phyloP scores from a whole-genome alignment of 2,113 vertebrate species.

The Limanda limanda region DNA sequence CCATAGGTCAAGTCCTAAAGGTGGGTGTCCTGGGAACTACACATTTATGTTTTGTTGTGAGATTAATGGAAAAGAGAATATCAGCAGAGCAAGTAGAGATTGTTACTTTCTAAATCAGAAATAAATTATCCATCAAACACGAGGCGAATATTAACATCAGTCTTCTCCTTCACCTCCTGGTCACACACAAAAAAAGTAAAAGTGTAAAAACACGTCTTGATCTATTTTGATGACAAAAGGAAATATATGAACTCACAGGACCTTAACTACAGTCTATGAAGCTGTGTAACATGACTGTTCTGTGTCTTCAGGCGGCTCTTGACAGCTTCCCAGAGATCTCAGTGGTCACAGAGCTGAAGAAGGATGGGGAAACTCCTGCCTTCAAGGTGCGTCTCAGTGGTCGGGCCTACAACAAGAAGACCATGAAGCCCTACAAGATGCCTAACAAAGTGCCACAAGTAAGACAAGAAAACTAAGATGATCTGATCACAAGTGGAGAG shows the following conservation, averaged over 20 bases:
- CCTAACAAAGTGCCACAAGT: constrained; percentile 92
- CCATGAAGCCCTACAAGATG: constrained; percentile 91
- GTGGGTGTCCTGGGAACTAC: constrained; percentile 68
- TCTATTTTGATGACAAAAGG: not conserved
- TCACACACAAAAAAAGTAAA: not conserved
- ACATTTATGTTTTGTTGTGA: not conserved
- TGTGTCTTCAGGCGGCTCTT: constrained; percentile 87
- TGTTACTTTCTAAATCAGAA: not conserved
- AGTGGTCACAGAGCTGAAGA: constrained; percentile 90
- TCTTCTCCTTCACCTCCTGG: no score
- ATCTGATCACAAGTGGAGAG: not conserved
- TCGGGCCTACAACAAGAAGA: constrained; percentile 96
- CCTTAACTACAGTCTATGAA: not conserved
- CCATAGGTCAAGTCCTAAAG: constrained; percentile 92
- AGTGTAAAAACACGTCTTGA: not conserved
- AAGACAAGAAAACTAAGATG: constrained; percentile 39
- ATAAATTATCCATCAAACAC: not conserved
- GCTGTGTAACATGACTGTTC: not conserved
- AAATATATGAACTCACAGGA: not conserved
- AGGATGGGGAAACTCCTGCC: constrained; percentile 86
- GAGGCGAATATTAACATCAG: not conserved
- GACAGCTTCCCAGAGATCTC: constrained; percentile 97
- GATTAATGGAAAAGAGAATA: not conserved
- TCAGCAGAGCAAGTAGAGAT: not conserved
- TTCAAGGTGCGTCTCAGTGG: constrained; percentile 97